phyloP scores from a whole-genome alignment of 2,113 vertebrate species.

The Perca flavescens region DNA sequence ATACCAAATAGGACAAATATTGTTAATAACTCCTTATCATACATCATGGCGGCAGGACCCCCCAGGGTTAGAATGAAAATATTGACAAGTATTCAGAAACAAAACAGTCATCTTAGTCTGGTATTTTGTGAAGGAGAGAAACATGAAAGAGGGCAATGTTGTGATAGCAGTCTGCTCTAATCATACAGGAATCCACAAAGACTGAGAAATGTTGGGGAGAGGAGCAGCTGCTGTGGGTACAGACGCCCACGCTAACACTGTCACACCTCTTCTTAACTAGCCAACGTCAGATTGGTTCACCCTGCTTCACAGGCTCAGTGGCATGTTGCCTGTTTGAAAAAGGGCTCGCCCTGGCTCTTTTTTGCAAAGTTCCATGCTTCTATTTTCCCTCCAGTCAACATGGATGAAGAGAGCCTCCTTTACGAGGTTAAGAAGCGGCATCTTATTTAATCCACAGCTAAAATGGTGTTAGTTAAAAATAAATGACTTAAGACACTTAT shows the following conservation, averaged over 20 bases:
- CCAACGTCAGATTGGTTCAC: neutral
- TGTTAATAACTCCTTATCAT: constrained; percentile 67
- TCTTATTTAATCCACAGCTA: neutral
- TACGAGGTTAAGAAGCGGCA: neutral
- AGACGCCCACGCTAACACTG: constrained; percentile 61
- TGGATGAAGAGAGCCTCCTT: neutral
- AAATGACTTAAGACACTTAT: too few relatives aligned
- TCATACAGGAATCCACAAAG: constrained; percentile 67
- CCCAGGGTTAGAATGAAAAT: constrained; percentile 54
- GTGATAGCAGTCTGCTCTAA: constrained; percentile 61
- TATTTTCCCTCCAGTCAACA: neutral
- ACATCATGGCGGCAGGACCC: constrained; percentile 29
- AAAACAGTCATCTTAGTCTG: constrained; percentile 57
- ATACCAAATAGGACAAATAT: constrained; percentile 61
- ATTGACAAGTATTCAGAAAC: constrained; percentile 71
- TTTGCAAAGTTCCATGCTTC: neutral
- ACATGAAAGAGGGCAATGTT: constrained; percentile 58
- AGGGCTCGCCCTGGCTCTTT: neutral
- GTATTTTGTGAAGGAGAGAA: constrained; percentile 49
- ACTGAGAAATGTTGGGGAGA: constrained; percentile 50
- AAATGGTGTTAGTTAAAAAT: too few relatives aligned
- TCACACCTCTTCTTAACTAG: constrained; percentile 30
- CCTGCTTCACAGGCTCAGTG: too few relatives aligned
- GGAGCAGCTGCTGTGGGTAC: constrained; percentile 35
- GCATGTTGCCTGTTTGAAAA: too few relatives aligned